Evolutionary conservation across 1,140 invertebrate genomes (phyloP).

Genomic region (Wasmannia auropunctata): DNA sequence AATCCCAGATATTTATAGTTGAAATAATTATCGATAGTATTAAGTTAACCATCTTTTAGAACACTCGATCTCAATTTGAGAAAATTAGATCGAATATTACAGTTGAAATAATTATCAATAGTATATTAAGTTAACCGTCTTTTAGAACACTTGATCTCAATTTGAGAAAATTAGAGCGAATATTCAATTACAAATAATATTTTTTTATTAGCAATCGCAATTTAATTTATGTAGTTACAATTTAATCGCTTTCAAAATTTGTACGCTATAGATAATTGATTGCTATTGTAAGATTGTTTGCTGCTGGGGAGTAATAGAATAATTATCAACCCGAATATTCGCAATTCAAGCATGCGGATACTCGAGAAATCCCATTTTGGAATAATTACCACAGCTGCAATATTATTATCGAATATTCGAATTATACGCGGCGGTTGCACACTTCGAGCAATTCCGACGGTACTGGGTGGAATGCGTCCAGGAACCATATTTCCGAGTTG

Average conservation of each 20-base stretch:
- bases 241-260: conserved; percentile 8
- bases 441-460: conserved; percentile 39
- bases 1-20: background rate
- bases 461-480: conserved; percentile 53
- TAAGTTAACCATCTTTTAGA: background rate
- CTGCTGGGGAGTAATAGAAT: background rate
- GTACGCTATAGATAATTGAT: background rate
- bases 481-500: conserved; percentile 54
- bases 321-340: conserved; percentile 31
- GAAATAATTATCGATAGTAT: background rate
- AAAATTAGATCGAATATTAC: background rate
- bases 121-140: background rate
- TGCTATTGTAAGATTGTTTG: background rate
- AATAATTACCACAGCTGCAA: conserved; percentile 28
- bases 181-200: background rate
- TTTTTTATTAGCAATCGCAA: background rate
- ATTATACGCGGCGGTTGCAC: conserved; percentile 41
- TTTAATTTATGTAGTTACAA: background rate
- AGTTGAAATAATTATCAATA: background rate
- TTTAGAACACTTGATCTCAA: background rate
- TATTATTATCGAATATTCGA: conserved; percentile 52
- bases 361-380: conserved; percentile 2
- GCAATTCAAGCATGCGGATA: conserved; percentile 13
- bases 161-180: background rate
- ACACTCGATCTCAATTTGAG: background rate